phyloP scores from a whole-genome alignment of 2,113 vertebrate genomes.

The Pangasianodon gigas region DNA sequence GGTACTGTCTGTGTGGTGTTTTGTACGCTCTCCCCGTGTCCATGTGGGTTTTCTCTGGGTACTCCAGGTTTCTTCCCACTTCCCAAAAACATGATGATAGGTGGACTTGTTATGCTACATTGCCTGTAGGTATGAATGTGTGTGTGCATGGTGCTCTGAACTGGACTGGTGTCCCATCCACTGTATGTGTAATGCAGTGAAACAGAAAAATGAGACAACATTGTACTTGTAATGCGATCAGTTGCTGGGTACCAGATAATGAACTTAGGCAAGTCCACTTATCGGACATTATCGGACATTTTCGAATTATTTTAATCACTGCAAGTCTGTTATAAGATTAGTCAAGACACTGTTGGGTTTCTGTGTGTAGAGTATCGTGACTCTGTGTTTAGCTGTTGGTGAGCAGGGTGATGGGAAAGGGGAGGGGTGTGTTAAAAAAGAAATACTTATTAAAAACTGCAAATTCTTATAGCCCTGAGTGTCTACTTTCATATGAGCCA shows the following conservation, averaged over 20 bases:
- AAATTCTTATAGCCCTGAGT: no score
- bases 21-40: background rate
- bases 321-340: no score
- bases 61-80: background rate
- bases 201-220: background rate
- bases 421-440: no score
- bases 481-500: no score
- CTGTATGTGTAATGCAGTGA: background rate
- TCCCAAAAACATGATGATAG: background rate
- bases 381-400: no score
- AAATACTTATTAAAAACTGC: no score
- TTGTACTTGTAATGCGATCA: constrained; percentile 23
- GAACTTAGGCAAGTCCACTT: background rate
- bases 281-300: no score
- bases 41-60: background rate
- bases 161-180: background rate
- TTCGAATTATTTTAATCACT: no score
- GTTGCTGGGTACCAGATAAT: constrained; percentile 26
- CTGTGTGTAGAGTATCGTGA: no score
- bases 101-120: background rate
- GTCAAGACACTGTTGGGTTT: no score
- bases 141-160: background rate
- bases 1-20: background rate
- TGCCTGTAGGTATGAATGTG: background rate
- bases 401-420: no score